phyloP scores from a whole-genome alignment of 2,113 vertebrate species.

The Sceloporus undulatus region DNA sequence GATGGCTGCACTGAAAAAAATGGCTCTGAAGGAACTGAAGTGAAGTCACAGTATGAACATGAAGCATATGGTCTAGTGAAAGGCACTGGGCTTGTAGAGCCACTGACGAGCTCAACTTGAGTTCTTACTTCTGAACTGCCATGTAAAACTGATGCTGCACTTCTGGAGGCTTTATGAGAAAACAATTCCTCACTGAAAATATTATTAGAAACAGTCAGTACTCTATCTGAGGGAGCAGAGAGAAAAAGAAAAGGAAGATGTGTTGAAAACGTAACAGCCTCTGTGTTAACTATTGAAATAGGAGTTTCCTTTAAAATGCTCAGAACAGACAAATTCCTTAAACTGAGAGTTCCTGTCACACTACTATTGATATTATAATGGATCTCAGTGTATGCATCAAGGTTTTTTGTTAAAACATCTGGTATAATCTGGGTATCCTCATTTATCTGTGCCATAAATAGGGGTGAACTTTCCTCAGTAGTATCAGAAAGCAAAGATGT shows the following conservation, averaged over 20 bases:
- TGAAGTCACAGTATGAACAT: conserved; percentile 74
- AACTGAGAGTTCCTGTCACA: conserved; percentile 32
- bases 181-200: conserved; percentile 59
- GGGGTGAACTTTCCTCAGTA: background rate
- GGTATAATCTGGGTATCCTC: background rate
- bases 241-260: conserved; percentile 54
- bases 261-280: conserved; percentile 34
- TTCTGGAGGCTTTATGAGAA: conserved; percentile 8
- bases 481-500: conserved; percentile 13
- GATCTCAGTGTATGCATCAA: background rate
- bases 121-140: conserved; percentile 46
- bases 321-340: background rate
- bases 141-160: conserved; percentile 49
- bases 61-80: conserved; percentile 69
- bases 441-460: conserved; percentile 32
- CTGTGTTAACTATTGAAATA: conserved; percentile 10
- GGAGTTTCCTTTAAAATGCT: rapidly evolving
- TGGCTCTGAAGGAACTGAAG: conserved; percentile 74
- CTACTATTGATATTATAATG: background rate
- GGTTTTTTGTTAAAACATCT: conserved; percentile 8
- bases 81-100: conserved; percentile 77
- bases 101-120: conserved; percentile 52
- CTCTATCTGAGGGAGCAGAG: conserved; percentile 14
- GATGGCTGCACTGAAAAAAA: conserved; percentile 75
- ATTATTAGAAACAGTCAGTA: conserved; percentile 27